Base-by-base conservation (phyloP, 2,113 vertebrate species). In the Picathartes gymnocephalus region DNA sequence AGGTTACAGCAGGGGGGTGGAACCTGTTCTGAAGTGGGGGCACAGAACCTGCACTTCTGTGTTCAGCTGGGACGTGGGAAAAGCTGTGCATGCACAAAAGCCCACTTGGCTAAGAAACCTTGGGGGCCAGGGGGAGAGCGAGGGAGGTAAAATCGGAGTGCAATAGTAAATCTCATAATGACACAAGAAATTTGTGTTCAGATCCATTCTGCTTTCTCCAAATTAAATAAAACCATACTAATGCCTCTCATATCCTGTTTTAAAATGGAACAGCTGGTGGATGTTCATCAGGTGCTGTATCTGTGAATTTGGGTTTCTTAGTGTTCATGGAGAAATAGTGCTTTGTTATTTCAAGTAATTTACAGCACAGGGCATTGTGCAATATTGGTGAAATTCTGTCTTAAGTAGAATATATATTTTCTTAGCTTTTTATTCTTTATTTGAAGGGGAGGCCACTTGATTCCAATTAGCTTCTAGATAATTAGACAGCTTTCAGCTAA, bases 1-100 rank as follows among this genome's bases (percentile, higher is more conserved):
- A 66, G 54, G 15, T 20, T 51, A 0, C 15, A 33, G 54, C 30
- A 50, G 31, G 20, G 31, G 7, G 4, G 27, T 24, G 31, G n/a
- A 20, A 19, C 6, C 39, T 5, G 0, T 13, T 62, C 35, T 83
- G 81, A 30, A 30, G 58, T 3, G 0, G 4, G 21, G 16, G 9
- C n/a, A 18, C 64, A 50, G 39, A 76, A 21, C 44, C 27, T 80
- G 44, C 21, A 3, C 13, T 23, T 37, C 10, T 56, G 8, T 51
- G 5, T 28, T 28, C 50, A 58, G 33, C 25, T 2, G 1, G 21
- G 37, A 22, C 10, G 2, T 1, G 8, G n/a, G 57, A 33, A 68
- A 60, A 68, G 35, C 35, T 66, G 21, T 25, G 19, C 6, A 3
- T 21, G 10, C 39, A 25, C 12, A 72, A 66, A 50, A 72, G 2